phyloP scores from a whole-genome alignment of 2,797 vertebrate genomes.

The Coluber constrictor region DNA sequence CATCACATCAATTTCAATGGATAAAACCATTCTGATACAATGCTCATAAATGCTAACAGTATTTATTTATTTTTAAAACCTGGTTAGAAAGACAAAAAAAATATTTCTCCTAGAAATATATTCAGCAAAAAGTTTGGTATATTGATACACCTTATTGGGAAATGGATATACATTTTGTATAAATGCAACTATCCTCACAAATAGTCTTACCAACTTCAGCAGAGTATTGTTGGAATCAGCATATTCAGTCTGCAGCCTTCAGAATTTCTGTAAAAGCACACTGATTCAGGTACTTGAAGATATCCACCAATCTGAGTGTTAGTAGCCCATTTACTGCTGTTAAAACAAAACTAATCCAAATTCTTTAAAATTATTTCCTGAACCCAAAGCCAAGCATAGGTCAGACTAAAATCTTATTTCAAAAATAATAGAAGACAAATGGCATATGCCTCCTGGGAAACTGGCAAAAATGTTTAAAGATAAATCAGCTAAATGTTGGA shows the following conservation, averaged over 20 bases:
- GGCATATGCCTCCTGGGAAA: too few species aligned
- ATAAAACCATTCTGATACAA: not conserved
- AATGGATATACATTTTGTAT: not conserved
- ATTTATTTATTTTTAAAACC: not conserved
- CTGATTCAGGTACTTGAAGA: not conserved
- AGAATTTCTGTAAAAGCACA: not conserved
- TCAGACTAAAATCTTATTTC: not conserved
- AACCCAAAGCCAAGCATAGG: rapidly evolving
- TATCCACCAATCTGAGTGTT: not conserved
- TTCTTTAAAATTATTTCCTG: not conserved
- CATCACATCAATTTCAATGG: rapidly evolving
- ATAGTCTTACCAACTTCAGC: not conserved
- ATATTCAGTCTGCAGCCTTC: not conserved
- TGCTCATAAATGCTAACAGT: constrained; percentile 20
- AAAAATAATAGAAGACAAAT: not conserved
- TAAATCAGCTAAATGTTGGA: too few species aligned
- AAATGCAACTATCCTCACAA: not conserved
- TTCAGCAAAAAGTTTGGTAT: not conserved
- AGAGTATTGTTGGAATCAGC: rapidly evolving
- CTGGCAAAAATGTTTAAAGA: too few species aligned
- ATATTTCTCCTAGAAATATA: not conserved
- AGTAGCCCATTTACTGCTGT: not conserved
- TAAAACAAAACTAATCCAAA: not conserved
- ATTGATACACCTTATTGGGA: not conserved
- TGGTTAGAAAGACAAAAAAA: not conserved